Base-by-base conservation (phyloP, 1,140 invertebrate species). In the Zaprionus tsacasi region DNA sequence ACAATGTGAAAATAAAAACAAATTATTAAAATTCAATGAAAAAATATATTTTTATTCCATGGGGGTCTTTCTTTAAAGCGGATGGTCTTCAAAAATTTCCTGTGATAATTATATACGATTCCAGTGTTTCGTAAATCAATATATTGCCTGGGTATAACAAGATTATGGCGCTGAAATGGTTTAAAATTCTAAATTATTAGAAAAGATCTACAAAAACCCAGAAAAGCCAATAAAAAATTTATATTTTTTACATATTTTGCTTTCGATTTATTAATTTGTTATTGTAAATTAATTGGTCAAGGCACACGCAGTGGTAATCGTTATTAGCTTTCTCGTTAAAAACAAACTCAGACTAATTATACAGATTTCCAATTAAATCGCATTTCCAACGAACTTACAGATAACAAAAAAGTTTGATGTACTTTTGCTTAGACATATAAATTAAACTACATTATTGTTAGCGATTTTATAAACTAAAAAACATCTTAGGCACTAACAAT, bases 381-480 rank as follows among this genome's bases (percentile, higher is more conserved):
- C 76, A 73, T 79, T 72, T 63, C 78, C 76, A 83, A 82, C 81
- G 77, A 72, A 82, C 68, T 79, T 81, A 82, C 71, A 69, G 70
- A 50, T 69, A 81, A 81, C 73, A 83, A 85, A 67, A 59, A 60
- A 59, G 15, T 74, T 74, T 77, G 58, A 78, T 78, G 63, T 88
- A 82, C 63, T 79, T 66, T 69, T 55, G 70, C 83, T 80, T 87
- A 80, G 38, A 63, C 74, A 70, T 58, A 63, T 75, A 38, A 82
- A 83, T 87, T 87, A 87, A 65, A 88, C 83, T 87, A 87, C 73
- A 78, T 83, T 87, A 87, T 71, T 86, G 83, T 87, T 87, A 87
- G 83, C 77, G 50, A 36, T 70, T 70, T 80, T 80, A 87, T 87
- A 87, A 87, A 88, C 83, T 87, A 87, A 83, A 87, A 87, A 87